These are phyloP conservation scores for Eupithecia exiguata DNA, from an alignment of 2,888 invertebrate species.

Conservation along the genomic window DNA sequence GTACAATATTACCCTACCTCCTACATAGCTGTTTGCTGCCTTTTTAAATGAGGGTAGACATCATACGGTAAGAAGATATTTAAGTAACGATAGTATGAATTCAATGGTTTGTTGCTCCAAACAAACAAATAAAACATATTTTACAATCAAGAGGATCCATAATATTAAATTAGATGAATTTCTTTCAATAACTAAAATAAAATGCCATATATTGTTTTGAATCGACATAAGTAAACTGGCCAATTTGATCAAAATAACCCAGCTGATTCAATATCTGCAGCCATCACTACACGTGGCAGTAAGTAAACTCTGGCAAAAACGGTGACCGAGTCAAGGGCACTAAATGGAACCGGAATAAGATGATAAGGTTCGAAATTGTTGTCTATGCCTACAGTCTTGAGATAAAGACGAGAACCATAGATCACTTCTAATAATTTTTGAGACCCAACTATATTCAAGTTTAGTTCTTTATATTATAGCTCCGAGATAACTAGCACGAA, in stretches of 20 bases:
- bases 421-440: neutral
- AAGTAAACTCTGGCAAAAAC: slow-evolving; percentile 30
- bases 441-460: too few species aligned
- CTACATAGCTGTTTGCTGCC: too few species aligned
- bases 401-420: neutral
- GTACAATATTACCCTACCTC: too few species aligned
- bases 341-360: slow-evolving; percentile 26
- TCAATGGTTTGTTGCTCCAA: too few species aligned
- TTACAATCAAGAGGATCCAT: too few species aligned
- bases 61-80: too few species aligned
- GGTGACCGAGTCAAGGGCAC: slow-evolving; percentile 44
- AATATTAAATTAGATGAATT: neutral
- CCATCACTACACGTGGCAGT: slow-evolving; percentile 29
- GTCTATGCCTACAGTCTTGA: neutral
- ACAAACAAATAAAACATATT: too few species aligned
- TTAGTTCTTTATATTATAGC: too few species aligned
- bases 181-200: neutral
- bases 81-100: too few species aligned
- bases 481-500: too few species aligned
- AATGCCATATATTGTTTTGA: neutral
- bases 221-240: neutral
- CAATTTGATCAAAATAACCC: neutral
- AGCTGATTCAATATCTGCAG: neutral
- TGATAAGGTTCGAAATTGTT: slow-evolving; percentile 24
- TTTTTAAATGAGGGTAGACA: too few species aligned